Evolutionary conservation across 2,888 invertebrate genomes (phyloP).

Genomic region (Pammene aurita): DNA sequence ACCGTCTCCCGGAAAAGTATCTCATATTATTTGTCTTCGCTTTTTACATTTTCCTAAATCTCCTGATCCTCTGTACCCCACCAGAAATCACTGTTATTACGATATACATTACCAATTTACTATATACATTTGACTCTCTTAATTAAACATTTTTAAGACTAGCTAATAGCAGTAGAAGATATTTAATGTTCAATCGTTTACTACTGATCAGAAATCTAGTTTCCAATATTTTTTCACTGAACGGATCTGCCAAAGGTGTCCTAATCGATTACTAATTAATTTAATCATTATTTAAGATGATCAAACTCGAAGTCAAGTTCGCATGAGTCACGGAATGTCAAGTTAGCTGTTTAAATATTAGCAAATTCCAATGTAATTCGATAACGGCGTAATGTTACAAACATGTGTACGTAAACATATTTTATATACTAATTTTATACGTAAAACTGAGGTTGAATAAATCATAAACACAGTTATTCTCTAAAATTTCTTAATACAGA

Average conservation of each 20-base stretch:
- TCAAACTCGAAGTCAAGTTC: not conserved
- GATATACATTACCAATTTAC: too few species aligned
- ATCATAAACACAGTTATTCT: too few species aligned
- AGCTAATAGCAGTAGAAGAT: not conserved
- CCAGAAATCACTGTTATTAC: too few species aligned
- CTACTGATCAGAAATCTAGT: not conserved
- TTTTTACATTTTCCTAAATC: too few species aligned
- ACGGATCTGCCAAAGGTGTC: not conserved
- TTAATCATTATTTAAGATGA: conserved; percentile 16
- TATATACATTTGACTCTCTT: too few species aligned
- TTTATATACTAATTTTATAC: not conserved
- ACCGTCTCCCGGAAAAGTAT: too few species aligned
- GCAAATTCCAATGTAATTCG: conserved; percentile 29
- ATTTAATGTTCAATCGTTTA: not conserved
- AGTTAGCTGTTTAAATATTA: conserved; percentile 33
- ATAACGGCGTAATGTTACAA: conserved; percentile 8
- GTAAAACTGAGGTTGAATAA: not conserved
- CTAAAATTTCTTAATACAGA: too few species aligned
- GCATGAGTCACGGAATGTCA: conserved; percentile 28
- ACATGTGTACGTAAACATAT: not conserved
- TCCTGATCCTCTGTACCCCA: too few species aligned
- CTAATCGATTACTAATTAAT: conserved; percentile 3
- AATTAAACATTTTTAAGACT: too few species aligned
- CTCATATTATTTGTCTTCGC: too few species aligned
- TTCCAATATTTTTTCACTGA: not conserved